A percentile compares a stretch with the other conserved stretches of the same genome.
These are phyloP conservation scores for Sarcophaga caerulescens DNA, from an alignment of 2,888 invertebrate genomes.

Conservation along the genomic window DNA sequence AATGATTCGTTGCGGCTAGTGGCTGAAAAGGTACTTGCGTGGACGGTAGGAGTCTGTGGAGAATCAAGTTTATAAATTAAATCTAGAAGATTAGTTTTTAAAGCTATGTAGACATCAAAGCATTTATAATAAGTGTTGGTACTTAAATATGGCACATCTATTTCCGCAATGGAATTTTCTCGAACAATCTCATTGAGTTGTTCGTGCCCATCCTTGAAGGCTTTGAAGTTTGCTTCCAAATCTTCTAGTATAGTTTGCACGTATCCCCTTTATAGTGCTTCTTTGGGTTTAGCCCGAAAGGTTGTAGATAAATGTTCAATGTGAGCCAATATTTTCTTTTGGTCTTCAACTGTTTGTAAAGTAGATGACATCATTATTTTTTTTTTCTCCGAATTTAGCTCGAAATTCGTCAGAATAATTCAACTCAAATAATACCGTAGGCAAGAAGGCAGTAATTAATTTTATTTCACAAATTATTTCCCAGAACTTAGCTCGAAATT, in stretches of 20 bases:
- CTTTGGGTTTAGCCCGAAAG: not conserved
- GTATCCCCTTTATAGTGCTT: not conserved
- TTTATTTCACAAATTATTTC: too few relatives aligned
- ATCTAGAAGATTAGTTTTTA: constrained; percentile 35
- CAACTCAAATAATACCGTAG: not conserved
- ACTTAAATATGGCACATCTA: constrained; percentile 30
- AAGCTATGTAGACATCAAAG: constrained; percentile 28
- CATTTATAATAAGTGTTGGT: constrained; percentile 26
- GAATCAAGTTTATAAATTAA: constrained; percentile 31
- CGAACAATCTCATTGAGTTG: constrained; percentile 28
- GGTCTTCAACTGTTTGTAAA: constrained; percentile 17
- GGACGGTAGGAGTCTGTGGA: constrained; percentile 30
- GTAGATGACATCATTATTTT: constrained; percentile 10
- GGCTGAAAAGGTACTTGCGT: constrained; percentile 35
- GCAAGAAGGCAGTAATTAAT: not conserved
- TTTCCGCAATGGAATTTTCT: not conserved
- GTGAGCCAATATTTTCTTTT: constrained; percentile 9
- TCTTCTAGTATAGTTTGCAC: constrained; percentile 25
- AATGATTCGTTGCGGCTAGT: constrained; percentile 22
- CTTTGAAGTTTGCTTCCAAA: constrained; percentile 13
- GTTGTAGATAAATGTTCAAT: constrained; percentile 6
- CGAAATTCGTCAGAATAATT: not conserved
- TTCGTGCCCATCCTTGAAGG: constrained; percentile 28
- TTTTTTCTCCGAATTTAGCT: not conserved
- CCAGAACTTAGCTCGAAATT: too few relatives aligned